Evolutionary conservation across 64 coral and sea anemone species (phyloP).

Genomic region (Porites lutea): DNA sequence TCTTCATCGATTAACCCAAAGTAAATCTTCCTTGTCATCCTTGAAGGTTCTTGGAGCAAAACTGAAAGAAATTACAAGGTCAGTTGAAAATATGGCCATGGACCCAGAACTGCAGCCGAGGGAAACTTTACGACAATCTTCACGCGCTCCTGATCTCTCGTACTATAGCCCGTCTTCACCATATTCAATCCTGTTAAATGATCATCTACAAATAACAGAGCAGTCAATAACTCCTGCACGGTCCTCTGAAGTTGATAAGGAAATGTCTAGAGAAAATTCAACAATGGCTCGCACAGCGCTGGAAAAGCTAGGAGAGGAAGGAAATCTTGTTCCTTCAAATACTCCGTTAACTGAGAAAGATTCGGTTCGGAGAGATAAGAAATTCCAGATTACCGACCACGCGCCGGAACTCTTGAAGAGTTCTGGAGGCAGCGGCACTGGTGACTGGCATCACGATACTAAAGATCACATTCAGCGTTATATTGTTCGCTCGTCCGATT

Average conservation of each 20-base stretch:
- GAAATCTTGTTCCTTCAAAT: not conserved
- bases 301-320: conserved; percentile 28
- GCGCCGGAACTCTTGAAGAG: not conserved
- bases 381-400: not conserved
- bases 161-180: not conserved
- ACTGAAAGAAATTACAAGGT: conserved; percentile 48
- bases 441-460: conserved; percentile 16
- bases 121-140: not conserved
- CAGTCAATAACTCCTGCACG: not conserved
- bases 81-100: conserved; percentile 43
- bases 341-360: not conserved
- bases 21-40: not conserved
- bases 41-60: conserved; percentile 31
- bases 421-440: not conserved
- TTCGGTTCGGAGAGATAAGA: not conserved
- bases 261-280: not conserved
- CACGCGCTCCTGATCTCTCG: not conserved
- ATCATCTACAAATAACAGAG: not conserved
- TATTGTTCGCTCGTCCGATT: conserved; percentile 79
- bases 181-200: too few relatives aligned
- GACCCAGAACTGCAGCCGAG: not conserved
- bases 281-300: not conserved
- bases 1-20: not conserved
- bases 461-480: conserved; percentile 77
- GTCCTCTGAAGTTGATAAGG: not conserved